These are phyloP conservation scores for Archivesica marissinica DNA, from an alignment of 1,140 invertebrate genomes.

Conservation along the genomic window DNA sequence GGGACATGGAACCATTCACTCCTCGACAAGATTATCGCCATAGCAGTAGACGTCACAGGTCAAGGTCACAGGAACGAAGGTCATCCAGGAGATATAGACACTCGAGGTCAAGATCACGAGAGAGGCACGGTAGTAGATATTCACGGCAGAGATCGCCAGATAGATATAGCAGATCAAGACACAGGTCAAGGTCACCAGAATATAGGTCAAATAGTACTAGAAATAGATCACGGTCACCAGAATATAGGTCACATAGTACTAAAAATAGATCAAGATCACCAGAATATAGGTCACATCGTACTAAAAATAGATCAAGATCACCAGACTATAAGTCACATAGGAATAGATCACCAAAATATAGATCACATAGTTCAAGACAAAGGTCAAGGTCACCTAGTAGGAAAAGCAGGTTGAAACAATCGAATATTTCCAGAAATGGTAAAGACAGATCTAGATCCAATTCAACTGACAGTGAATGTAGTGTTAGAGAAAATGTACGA, in stretches of 20 bases:
- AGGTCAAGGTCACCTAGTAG: conserved; percentile 26
- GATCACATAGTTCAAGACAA: neutral
- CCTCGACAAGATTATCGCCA: conserved; percentile 8
- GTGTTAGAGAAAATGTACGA: neutral
- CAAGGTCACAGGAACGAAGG: conserved; percentile 29
- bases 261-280: conserved; percentile 65
- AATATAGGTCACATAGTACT: no score
- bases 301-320: conserved; percentile 2
- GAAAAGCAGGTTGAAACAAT: conserved; percentile 18
- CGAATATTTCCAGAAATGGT: neutral
- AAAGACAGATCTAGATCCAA: neutral
- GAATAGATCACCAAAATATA: neutral
- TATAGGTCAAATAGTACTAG: conserved; percentile 16
- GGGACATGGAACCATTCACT: conserved; percentile 71
- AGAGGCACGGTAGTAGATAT: conserved; percentile 18
- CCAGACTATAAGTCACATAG: conserved; percentile 14
- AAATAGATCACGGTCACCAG: conserved; percentile 27
- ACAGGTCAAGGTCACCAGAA: conserved; percentile 65
- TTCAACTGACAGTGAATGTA: neutral
- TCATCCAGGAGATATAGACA: conserved; percentile 31
- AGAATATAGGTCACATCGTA: conserved; percentile 4
- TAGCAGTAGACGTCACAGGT: conserved; percentile 13
- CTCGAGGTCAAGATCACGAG: conserved; percentile 63
- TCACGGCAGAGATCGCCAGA: conserved; percentile 58
- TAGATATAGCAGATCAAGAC: conserved; percentile 32